phyloP scores from a whole-genome alignment of 2,888 invertebrate species.

The Andricus quercusramuli region DNA sequence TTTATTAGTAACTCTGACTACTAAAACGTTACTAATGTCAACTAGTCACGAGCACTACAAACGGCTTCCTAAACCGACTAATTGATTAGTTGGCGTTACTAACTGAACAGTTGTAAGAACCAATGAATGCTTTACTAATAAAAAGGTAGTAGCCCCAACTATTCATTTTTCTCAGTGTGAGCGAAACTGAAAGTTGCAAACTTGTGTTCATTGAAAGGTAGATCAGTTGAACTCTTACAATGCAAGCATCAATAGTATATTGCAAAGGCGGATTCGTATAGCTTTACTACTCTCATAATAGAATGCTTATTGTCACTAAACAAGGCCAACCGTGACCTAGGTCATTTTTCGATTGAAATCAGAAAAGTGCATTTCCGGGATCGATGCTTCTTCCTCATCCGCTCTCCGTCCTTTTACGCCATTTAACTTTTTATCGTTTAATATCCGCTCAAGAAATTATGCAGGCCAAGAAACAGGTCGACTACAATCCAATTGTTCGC shows the following conservation, averaged over 20 bases:
- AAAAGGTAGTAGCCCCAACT: no score
- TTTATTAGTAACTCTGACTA: no score
- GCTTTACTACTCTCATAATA: neutral
- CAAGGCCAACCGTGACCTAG: constrained; percentile 35
- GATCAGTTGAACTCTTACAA: neutral
- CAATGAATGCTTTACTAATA: no score
- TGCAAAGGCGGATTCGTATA: constrained; percentile 6
- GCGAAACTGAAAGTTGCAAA: neutral
- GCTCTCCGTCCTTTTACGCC: neutral
- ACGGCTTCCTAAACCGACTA: no score
- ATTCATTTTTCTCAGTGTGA: no score
- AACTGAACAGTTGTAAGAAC: no score
- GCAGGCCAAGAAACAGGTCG: constrained; percentile 5
- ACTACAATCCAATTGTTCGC: constrained; percentile 4
- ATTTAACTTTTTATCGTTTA: neutral
- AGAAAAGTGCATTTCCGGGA: constrained; percentile 26
- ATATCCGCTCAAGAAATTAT: constrained; percentile 17
- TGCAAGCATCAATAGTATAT: constrained; percentile 23
- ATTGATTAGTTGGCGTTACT: no score
- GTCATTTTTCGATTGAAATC: constrained; percentile 8
- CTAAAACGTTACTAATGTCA: no score
- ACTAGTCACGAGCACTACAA: no score
- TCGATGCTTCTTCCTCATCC: constrained; percentile 15
- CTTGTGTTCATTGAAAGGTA: neutral
- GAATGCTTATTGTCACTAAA: neutral